Conservation (phyloP, 2,113 vertebrate species). For the Anser brachyrhynchus region DNA sequence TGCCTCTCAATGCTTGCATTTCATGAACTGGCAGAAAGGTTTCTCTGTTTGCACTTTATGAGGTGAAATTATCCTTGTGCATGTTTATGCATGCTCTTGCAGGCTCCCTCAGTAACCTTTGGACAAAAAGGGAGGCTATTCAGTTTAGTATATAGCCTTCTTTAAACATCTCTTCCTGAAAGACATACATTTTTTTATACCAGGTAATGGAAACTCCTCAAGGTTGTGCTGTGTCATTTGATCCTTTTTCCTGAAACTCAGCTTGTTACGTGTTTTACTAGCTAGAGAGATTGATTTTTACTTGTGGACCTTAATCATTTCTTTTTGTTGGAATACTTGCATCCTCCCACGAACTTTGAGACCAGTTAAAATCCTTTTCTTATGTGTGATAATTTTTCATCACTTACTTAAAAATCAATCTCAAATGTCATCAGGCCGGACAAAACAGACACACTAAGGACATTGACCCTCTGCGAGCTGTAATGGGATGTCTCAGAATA, state of each 20-base stretch:
- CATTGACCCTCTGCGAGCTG: not conserved
- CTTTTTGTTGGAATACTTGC: not conserved
- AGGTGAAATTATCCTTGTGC: not conserved
- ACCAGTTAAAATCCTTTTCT: not conserved
- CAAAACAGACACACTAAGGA: not conserved
- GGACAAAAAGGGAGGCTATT: not conserved
- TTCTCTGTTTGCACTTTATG: not conserved
- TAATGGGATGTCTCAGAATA: not conserved
- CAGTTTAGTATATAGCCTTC: not conserved
- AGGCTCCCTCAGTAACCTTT: not conserved
- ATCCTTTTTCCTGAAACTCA: not conserved
- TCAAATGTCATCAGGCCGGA: not conserved
- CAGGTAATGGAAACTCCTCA: not conserved
- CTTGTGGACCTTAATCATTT: not conserved
- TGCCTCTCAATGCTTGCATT: not conserved
- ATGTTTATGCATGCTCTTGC: fast-evolving
- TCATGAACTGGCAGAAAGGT: not conserved
- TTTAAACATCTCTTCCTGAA: not conserved
- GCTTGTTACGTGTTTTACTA: not conserved
- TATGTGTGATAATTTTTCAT: not conserved
- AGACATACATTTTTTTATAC: not conserved
- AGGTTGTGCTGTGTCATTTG: not conserved
- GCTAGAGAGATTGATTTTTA: not conserved
- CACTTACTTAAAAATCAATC: not conserved
- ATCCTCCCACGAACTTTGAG: not conserved